These are phyloP conservation scores for Epizoanthus scotinus DNA, from an alignment of 92 coral and sea anemone species.

Conservation along the genomic window DNA sequence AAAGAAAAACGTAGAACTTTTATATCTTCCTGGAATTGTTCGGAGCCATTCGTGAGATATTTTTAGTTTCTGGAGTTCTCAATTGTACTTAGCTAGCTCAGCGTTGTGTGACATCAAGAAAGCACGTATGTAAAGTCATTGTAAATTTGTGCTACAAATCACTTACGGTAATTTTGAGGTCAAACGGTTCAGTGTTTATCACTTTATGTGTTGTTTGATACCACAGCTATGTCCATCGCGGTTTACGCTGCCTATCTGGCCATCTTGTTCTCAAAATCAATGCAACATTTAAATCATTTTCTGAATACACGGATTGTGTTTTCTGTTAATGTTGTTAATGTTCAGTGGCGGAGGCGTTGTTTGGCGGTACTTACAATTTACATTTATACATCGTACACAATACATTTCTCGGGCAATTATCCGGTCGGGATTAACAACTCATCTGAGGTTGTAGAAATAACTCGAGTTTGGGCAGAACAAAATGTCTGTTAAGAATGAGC, in stretches of 20 bases:
- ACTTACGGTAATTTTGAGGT: too few species aligned
- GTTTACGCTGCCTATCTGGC: neutral
- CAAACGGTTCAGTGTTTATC: too few species aligned
- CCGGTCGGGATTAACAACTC: constrained; percentile 13
- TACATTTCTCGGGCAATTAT: constrained; percentile 7
- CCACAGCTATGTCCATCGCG: neutral
- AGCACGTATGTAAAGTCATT: too few species aligned
- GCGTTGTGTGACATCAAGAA: too few species aligned
- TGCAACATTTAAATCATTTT: neutral
- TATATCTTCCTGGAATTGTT: too few species aligned
- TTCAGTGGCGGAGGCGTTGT: constrained; percentile 10
- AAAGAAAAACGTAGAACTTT: too few species aligned
- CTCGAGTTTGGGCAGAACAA: neutral
- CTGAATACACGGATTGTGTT: neutral
- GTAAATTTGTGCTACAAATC: too few species aligned
- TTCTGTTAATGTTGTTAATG: too few species aligned
- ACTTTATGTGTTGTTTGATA: neutral
- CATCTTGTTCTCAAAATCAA: constrained; percentile 20
- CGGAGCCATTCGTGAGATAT: too few species aligned
- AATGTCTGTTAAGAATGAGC: neutral
- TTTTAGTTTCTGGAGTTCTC: too few species aligned
- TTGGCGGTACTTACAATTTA: neutral
- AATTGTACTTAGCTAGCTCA: too few species aligned
- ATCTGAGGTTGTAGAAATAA: constrained; percentile 11
- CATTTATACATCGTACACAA: constrained; percentile 22